A percentile compares a stretch with the other conserved stretches of the same genome.
Evolutionary conservation across 2,113 vertebrate genomes (phyloP).

Genomic region (Turnix velox): DNA sequence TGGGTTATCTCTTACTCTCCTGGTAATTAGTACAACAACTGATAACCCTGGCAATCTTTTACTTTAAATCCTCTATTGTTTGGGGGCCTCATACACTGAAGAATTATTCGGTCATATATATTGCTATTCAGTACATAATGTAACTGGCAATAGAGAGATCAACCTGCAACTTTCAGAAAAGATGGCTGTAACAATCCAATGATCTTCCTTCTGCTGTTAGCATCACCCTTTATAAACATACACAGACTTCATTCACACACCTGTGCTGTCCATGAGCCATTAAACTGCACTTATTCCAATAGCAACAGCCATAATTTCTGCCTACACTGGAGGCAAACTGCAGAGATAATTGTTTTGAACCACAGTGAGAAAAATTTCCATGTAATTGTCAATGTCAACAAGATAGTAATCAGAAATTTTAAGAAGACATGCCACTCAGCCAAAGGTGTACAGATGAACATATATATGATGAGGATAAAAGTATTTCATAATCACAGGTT

Average conservation of each 20-base stretch:
- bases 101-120: background rate
- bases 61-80: background rate
- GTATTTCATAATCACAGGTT: background rate
- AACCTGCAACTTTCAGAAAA: background rate
- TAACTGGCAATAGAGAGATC: background rate
- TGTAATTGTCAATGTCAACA: background rate
- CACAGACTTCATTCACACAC: background rate
- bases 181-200: background rate
- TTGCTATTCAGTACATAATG: background rate
- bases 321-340: background rate
- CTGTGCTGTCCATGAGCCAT: background rate
- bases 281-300: background rate
- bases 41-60: conserved; percentile 4
- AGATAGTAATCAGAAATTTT: background rate
- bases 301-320: background rate
- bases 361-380: background rate
- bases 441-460: background rate
- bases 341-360: background rate
- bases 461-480: background rate
- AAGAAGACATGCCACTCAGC: background rate
- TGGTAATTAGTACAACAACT: background rate
- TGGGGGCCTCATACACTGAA: background rate
- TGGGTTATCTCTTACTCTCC: background rate
- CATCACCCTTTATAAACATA: background rate
- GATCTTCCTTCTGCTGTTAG: background rate